Evolutionary conservation across 1,140 invertebrate genomes (phyloP), one percentile per base, ranked within the genome.

Genomic region (Eupristina koningsbergeri): DNA sequence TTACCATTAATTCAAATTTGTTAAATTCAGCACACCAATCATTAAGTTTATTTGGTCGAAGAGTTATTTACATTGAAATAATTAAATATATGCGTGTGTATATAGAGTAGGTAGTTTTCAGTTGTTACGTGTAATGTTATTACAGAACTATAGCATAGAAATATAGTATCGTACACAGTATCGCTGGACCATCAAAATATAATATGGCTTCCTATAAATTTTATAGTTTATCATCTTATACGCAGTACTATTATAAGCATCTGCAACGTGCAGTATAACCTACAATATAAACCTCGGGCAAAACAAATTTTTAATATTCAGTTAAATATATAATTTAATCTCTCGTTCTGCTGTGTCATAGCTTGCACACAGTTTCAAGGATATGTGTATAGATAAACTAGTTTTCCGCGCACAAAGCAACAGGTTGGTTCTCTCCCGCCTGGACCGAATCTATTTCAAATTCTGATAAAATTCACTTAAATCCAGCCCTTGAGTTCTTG

Each of bases 341-440:
- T 71, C 67, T 39, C 41, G 34, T 69, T 71, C 7, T 41, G 13
- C 22, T 71, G 0, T 11, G 36, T 41, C 36, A 22, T 19, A n/a
- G 0, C 22, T 6, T 41, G 11, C n/a, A 71, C 36, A 6, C n/a
- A 71, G 22, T 71, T 69, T 7, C 45, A 22, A 29, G 41, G n/a
- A 34, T 47, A 34, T 26, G 9, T 63, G 63, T 36, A 3, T 1
- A 58, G 19, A 53, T 36, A 58, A 67, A 47, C 26, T 17, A 47
- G 77, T 79, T 80, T 45, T 63, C 58, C 77, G 13, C 26, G 77
- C 36, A 63, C 45, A 76, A 76, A 67, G 80, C 80, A 82, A 82
- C 80, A 76, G n/a, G 80, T 81, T 81, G 80, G n/a, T 34, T 47
- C 41, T 5, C 0, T 26, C 53, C 19, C 11, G 3, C 6, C 45